phyloP scores from a whole-genome alignment of 2,797 vertebrate species.

The Pantherophis vulpinus region DNA sequence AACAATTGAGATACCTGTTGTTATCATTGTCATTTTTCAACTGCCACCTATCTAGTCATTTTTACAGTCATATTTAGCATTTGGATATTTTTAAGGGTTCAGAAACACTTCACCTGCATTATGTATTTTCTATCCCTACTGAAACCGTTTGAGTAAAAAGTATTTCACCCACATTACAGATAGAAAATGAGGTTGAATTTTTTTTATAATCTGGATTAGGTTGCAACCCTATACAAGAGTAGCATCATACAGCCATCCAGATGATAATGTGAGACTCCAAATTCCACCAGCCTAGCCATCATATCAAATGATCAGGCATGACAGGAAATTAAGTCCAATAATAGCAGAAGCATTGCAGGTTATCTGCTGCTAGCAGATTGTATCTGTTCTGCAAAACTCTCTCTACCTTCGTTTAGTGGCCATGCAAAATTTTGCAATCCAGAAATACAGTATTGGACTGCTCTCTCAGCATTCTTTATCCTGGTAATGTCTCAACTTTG shows the following conservation, averaged over 20 bases:
- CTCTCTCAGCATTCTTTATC: background rate
- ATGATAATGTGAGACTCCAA: background rate
- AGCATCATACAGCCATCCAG: background rate
- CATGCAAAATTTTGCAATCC: background rate
- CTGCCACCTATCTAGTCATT: background rate
- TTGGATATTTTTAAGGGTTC: background rate
- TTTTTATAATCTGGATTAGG: background rate
- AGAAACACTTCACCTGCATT: background rate
- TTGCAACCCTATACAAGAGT: background rate
- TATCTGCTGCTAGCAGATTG: background rate
- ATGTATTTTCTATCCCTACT: background rate
- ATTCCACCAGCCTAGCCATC: background rate
- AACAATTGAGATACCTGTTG: background rate
- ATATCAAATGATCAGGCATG: background rate
- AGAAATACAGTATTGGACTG: background rate
- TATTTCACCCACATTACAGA: background rate
- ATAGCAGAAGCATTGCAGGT: background rate
- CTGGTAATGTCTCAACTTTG: background rate
- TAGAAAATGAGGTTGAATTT: background rate
- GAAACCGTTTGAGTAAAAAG: background rate
- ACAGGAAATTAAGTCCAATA: background rate
- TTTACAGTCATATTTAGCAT: background rate
- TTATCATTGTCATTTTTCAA: background rate
- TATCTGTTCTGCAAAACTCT: background rate
- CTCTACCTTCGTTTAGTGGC: background rate